Base-by-base conservation (phyloP, 1,140 invertebrate genomes). In the Myzus persicae region DNA sequence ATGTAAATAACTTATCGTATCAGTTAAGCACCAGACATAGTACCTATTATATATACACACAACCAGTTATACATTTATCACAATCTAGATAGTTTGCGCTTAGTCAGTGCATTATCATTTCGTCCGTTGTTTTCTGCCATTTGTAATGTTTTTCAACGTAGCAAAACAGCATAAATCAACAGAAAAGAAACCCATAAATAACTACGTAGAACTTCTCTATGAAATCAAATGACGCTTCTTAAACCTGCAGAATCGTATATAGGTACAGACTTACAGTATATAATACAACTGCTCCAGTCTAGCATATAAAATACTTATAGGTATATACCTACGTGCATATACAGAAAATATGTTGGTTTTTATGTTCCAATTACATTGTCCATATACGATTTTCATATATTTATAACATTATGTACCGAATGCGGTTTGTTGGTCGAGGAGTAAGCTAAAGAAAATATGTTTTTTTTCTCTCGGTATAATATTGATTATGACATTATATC, bases 81-180 rank as follows among this genome's bases (percentile, higher is more conserved):
- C 54, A 91, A 67, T 91, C 40, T 67, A 67, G 90, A 91, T 46
- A 42, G 38, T 91, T 59, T 81, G 31, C 42, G 38, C 90, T 54
- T 67, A 44, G 90, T 44, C 59, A 40, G 59, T 18, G 59, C 90
- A 91, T 91, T 91, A 91, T 91, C 90, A 44, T 91, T 76, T 91
- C 31, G 42, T 91, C 40, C 90, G 90, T 44, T 36, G 59, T 91
- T 76, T 90, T 91, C 59, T 59, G 59, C 90, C 90, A 76, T 91
- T 91, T 44, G 44, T 91, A 42, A 91, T 44, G 40, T 91, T 36
- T 59, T 54, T 90, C 26, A 42, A 42, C 90, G 26, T 91, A 44
- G 38, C 59, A 44, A 67, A 76, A 81, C 90, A 31, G 59, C 59
- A 91, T 91, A 91, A 91, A 91, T 91, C 90, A 91, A 81, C 90